Conservation (phyloP, 1,140 invertebrate species). For the Drosophila obscura region DNA sequence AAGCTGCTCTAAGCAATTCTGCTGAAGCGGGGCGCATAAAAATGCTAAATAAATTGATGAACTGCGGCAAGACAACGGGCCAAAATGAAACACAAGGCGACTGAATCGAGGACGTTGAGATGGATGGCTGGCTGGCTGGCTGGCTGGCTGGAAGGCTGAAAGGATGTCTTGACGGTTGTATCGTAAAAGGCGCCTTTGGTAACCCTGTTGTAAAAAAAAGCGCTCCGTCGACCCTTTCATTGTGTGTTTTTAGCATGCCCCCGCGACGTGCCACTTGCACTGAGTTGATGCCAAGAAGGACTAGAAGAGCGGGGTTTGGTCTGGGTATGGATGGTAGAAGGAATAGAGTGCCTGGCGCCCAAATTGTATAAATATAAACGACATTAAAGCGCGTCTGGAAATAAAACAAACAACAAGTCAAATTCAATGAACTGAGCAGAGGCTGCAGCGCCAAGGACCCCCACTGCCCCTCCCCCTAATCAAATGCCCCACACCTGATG, state of each 20-base stretch:
- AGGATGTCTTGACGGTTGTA: slow-evolving; percentile 8
- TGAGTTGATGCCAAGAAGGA: slow-evolving; percentile 27
- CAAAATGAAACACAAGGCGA: slow-evolving; percentile 30
- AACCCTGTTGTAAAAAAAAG: slow-evolving; percentile 52
- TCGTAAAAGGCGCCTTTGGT: slow-evolving; percentile 53
- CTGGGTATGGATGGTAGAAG: not conserved
- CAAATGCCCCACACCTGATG: slow-evolving; percentile 25
- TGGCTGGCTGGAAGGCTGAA: slow-evolving; percentile 28
- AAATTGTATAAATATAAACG: slow-evolving; percentile 80
- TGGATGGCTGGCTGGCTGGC: slow-evolving; percentile 11
- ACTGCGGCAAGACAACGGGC: slow-evolving; percentile 56
- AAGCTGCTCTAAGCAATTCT: slow-evolving; percentile 62
- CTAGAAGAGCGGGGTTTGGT: not conserved
- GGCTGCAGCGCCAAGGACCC: slow-evolving; percentile 31
- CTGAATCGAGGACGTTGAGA: slow-evolving; percentile 28
- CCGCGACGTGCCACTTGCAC: slow-evolving; percentile 49
- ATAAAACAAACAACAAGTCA: slow-evolving; percentile 78
- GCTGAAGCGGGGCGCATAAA: slow-evolving; percentile 54
- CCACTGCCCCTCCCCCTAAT: not conserved
- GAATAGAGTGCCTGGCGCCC: slow-evolving; percentile 24
- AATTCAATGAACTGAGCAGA: slow-evolving; percentile 73
- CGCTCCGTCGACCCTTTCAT: slow-evolving; percentile 47
- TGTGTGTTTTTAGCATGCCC: slow-evolving; percentile 25
- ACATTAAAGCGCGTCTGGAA: slow-evolving; percentile 79
- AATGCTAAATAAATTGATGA: slow-evolving; percentile 79